phyloP scores from a whole-genome alignment of 2,797 vertebrate species.

The Limosa lapponica region DNA sequence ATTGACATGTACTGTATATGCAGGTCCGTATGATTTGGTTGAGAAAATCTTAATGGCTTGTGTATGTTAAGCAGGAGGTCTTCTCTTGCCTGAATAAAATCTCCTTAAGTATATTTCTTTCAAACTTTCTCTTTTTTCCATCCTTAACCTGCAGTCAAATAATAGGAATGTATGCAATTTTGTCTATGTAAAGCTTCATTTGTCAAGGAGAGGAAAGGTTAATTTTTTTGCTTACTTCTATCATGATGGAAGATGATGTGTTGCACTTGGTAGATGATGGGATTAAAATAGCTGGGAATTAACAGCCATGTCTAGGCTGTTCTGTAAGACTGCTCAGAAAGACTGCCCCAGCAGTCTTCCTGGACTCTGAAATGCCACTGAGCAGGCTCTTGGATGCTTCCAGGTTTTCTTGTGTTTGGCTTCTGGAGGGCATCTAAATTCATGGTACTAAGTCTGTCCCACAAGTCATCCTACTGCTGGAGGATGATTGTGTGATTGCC shows the following conservation, averaged over 20 bases:
- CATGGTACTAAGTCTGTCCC: not conserved
- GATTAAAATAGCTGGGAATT: not conserved
- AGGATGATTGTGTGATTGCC: not conserved
- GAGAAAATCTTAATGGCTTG: not conserved
- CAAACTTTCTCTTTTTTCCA: not conserved
- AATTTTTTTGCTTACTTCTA: not conserved
- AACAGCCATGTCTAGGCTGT: not conserved
- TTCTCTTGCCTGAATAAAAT: not conserved
- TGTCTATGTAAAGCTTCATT: not conserved
- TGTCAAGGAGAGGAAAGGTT: not conserved
- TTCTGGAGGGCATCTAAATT: not conserved
- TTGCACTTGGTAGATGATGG: not conserved
- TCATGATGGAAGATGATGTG: not conserved
- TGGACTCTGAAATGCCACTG: not conserved
- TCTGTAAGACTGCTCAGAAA: not conserved
- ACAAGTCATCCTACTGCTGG: not conserved
- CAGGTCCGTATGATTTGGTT: conserved; percentile 12
- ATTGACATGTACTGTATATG: not conserved
- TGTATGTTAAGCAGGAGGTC: conserved; percentile 18
- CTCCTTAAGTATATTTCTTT: not conserved
- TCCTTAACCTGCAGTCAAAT: not conserved
- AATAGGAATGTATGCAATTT: not conserved
- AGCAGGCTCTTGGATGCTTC: not conserved
- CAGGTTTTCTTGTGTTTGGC: rapidly evolving
- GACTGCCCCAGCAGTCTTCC: not conserved